Conservation (phyloP, 2,113 vertebrate genomes). For the Corythornis vintsioides region DNA sequence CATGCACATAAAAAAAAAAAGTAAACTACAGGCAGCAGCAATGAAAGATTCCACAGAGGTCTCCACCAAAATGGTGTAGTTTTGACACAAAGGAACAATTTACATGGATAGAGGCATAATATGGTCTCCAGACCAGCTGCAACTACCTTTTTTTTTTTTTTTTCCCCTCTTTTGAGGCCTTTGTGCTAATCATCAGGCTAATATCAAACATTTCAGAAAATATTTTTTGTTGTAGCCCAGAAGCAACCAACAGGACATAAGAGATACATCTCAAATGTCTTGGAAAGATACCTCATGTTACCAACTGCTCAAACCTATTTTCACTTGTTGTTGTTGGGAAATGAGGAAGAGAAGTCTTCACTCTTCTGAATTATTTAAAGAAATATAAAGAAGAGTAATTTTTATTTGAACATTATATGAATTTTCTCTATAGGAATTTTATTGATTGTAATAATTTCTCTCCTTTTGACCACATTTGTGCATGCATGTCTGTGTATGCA, state of each 20-base stretch:
- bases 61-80: constrained; percentile 25
- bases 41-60: constrained; percentile 17
- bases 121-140: background rate
- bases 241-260: background rate
- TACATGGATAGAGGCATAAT: background rate
- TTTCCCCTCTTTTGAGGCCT: background rate
- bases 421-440: background rate
- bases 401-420: background rate
- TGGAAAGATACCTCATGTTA: background rate
- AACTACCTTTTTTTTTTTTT: background rate
- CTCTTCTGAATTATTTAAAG: background rate
- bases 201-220: constrained; percentile 30
- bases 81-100: constrained; percentile 24
- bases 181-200: background rate
- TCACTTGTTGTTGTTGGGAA: background rate
- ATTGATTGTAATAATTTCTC: background rate
- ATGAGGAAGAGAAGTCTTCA: background rate
- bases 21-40: background rate
- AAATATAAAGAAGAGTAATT: background rate
- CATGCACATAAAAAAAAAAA: background rate
- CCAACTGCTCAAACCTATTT: background rate
- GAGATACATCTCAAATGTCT: background rate
- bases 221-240: background rate
- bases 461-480: background rate
- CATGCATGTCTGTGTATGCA: background rate